Base-by-base conservation (phyloP, 2,888 invertebrate species). In the Ephialtes manifestator region DNA sequence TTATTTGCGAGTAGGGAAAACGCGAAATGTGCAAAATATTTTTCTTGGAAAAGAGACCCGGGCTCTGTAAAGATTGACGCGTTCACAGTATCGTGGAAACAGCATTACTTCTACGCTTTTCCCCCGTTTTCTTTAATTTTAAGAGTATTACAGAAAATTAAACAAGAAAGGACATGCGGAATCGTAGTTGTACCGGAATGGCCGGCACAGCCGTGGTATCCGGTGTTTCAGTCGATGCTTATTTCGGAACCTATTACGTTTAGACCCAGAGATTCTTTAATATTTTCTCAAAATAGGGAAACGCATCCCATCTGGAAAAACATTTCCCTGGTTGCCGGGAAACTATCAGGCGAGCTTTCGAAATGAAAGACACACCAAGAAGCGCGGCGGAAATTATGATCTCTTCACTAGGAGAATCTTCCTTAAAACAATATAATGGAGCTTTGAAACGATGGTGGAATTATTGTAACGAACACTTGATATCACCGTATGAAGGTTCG, bases 311-410 rank as follows among this genome's bases (percentile, higher is more conserved):
- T 75, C 8, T 76, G 58, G 63, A 43, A 20, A 11, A 74, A 70
- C 1, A 72, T 77, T 55, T 48, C 71, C 48, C 76, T 80, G 71
- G 71, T 81, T 48, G 83, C 79, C 53, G 88, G 87, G 31, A 53
- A 67, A 72, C 85, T 89, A 86, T 91, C 88, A 8, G 87, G 79
- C 72, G 86, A 60, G 89, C 87, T 2, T 86, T 89, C 18, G 60
- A 78, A 63, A 11, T 78, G 74, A 79, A 81, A 28, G 65, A 67
- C 20, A 81, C 86, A 8, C 88, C 89, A 46, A 43, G 13, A 13
- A 31, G 43, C 7, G 60, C 71, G 28, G 28, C 76, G 51, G 83
- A 81, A 15, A 87, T 78, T n/a, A 53, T 81, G 48, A 67, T 68
- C 31, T 20, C 18, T 13, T 83, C 77, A 4, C 35, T 83, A 35